Evolutionary conservation across 2,888 invertebrate species (phyloP), one percentile per base, ranked within the genome.

Genomic region (Entomobrya multifasciata): DNA sequence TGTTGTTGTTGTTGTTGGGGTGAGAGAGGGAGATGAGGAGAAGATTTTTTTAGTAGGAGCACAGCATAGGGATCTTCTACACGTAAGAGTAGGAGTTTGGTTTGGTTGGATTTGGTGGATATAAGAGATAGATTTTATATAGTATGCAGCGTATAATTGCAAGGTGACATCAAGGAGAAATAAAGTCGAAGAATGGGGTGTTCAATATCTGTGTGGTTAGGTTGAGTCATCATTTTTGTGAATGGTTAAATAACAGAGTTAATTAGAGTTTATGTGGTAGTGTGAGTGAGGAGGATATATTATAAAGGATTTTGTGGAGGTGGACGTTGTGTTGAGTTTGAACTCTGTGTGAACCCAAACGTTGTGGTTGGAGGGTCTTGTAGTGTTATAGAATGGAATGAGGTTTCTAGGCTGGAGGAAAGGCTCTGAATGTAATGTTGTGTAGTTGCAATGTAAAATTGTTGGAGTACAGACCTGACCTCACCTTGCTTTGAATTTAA

Each of bases 121-220:
- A n/a, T n/a, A n/a, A n/a, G n/a, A n/a, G n/a, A n/a, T n/a, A n/a
- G n/a, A n/a, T n/a, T n/a, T n/a, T n/a, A n/a, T n/a, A n/a, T n/a
- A 30, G 13, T 65, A 5, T 52, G 52, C 72, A 74, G 72, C 72
- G 72, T 74, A 52, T 74, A 74, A 57, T 72, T 62, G 86, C 86
- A 86, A 86, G 86, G 86, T 86, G 86, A 86, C 86, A 86, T 36
- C 86, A 86, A 86, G 86, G 86, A 86, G 86, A 86, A 81, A 86
- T 57, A 57, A 62, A 57, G 81, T 57, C 65, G 81, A 81, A 55
- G 30, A 57, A 25, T n/a, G 81, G 86, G 47, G 20, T 57, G 81
- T 81, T 81, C 86, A 81, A 8, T 15, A 55, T n/a, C 10, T 49
- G n/a, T 17, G 72, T 30, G 27, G 27, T 22, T 30, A 27, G 20